Percentiles rank a stretch among this genome's conserved stretches.
These are phyloP conservation scores for Ceratina japonica DNA, from an alignment of 1,140 invertebrate genomes.

Conservation along the genomic window DNA sequence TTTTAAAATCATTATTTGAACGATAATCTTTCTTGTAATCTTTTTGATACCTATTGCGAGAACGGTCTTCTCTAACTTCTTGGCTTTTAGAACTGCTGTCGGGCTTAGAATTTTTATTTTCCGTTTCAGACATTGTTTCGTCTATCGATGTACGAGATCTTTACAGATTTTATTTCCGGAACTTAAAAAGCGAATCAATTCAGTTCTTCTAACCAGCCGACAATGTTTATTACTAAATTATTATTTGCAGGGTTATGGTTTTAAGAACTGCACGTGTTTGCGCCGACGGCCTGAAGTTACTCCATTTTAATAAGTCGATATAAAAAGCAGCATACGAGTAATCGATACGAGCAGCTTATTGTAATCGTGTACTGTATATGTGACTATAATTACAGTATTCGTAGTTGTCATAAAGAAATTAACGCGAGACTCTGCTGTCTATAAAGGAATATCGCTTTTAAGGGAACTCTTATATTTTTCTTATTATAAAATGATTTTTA, in stretches of 20 bases:
- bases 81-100: not conserved
- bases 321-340: not conserved
- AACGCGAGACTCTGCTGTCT: not conserved
- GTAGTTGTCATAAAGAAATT: slow-evolving; percentile 13
- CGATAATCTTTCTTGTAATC: not conserved
- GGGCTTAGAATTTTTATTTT: not conserved
- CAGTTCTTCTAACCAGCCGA: too few relatives aligned
- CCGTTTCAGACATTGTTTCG: not conserved
- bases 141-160: not conserved
- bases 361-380: not conserved
- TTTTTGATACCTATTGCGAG: not conserved
- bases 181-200: too few relatives aligned
- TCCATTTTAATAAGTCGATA: not conserved
- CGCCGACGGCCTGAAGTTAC: not conserved
- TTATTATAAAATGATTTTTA: slow-evolving; percentile 57
- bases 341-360: not conserved
- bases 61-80: not conserved
- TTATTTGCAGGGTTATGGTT: not conserved
- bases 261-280: not conserved
- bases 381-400: not conserved
- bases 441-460: not conserved
- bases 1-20: not conserved
- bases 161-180: not conserved
- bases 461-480: not conserved
- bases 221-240: not conserved